Percentiles rank a stretch among this genome's conserved stretches.
phyloP scores from a whole-genome alignment of 2,888 invertebrate species.

The Tinea semifulvella region DNA sequence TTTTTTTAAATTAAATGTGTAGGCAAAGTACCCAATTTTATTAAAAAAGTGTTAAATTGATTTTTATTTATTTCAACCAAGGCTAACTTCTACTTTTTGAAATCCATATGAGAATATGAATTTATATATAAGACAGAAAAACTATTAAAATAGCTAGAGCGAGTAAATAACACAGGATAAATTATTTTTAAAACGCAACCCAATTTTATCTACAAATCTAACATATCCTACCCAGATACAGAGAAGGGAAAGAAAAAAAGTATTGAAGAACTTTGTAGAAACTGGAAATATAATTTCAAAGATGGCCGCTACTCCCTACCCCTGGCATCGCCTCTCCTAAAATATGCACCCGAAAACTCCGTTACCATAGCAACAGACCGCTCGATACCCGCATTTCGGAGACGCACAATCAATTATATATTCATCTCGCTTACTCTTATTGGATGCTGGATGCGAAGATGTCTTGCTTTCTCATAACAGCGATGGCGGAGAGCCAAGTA shows the following conservation, averaged over 20 bases:
- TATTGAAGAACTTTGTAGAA: constrained; percentile 47
- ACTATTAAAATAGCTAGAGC: too few species aligned
- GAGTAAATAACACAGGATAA: too few species aligned
- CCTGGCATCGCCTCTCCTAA: constrained; percentile 48
- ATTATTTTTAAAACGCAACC: too few species aligned
- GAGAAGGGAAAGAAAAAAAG: constrained; percentile 32
- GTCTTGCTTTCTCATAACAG: constrained; percentile 35
- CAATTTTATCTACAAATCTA: background rate
- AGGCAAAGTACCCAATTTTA: too few species aligned
- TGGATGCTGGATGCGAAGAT: constrained; percentile 47
- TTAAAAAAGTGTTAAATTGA: too few species aligned
- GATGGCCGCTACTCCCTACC: constrained; percentile 53
- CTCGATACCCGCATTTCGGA: constrained; percentile 52
- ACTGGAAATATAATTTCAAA: constrained; percentile 66
- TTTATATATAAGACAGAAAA: too few species aligned
- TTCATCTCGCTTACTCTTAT: constrained; percentile 56
- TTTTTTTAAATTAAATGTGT: too few species aligned
- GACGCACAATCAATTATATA: constrained; percentile 46
- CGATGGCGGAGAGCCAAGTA: constrained; percentile 59
- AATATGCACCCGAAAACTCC: constrained; percentile 68
- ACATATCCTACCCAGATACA: constrained; percentile 31
- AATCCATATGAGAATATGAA: too few species aligned
- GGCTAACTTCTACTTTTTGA: too few species aligned
- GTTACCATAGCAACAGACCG: constrained; percentile 62
- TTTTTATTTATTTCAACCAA: too few species aligned